These are phyloP conservation scores for Norana najaformis DNA, from an alignment of 2,888 invertebrate genomes.

Conservation along the genomic window DNA sequence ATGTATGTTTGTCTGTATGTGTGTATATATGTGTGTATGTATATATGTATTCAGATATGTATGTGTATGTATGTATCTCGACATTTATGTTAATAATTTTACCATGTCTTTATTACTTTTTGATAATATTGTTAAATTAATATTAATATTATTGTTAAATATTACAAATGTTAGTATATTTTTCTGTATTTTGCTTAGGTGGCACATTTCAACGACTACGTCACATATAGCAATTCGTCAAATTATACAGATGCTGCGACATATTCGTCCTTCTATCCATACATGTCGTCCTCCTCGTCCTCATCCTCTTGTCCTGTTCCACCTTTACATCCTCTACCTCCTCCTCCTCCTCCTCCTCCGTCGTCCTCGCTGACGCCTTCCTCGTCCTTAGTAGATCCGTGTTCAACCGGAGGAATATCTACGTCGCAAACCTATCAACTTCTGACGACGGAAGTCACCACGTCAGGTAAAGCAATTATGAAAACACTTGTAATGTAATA, in stretches of 20 bases:
- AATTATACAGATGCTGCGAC: neutral
- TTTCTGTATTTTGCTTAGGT: neutral
- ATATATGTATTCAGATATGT: neutral
- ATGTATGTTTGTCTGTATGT: too few species aligned
- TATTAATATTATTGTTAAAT: too few species aligned
- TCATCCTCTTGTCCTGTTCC: neutral
- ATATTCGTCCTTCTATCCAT: constrained; percentile 1
- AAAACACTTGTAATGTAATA: too few species aligned
- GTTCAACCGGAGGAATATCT: neutral
- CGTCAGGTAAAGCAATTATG: neutral
- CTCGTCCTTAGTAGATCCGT: neutral
- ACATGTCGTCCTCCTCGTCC: neutral
- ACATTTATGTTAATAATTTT: too few species aligned
- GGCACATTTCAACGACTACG: neutral
- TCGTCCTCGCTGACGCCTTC: neutral
- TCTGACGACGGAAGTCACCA: neutral
- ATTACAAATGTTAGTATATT: too few species aligned
- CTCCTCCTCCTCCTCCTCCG: neutral
- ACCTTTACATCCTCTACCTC: neutral
- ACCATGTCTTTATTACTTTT: too few species aligned
- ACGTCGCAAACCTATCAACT: neutral
- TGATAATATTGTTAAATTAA: too few species aligned
- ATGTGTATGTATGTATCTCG: too few species aligned
- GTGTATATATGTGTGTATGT: too few species aligned
- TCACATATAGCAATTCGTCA: neutral